Base-by-base conservation (phyloP, 1,140 invertebrate genomes). In the Eriocheir sinensis region DNA sequence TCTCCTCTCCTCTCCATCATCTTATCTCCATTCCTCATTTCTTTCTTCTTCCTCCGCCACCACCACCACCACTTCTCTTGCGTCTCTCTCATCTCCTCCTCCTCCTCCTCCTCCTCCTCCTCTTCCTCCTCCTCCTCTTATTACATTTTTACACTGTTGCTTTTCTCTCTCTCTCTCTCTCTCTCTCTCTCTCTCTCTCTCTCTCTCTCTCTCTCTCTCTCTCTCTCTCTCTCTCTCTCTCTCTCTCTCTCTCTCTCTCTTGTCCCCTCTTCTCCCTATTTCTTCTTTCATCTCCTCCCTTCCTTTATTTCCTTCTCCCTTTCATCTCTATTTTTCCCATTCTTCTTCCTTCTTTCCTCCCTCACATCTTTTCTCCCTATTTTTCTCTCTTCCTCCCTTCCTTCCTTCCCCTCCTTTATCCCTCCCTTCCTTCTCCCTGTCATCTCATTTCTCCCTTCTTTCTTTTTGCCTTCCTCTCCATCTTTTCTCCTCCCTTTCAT, bases 91-190 rank as follows among this genome's bases (percentile, higher is more conserved):
- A 2, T n/a, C n/a, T n/a, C 8, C 60, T n/a, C 8, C 44, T n/a
- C 60, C 8, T 8, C 8, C 4, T 72, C 27, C n/a, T n/a, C 6
- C 21, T 21, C 21, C n/a, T 8, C n/a, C 21, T n/a, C 21, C 3
- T n/a, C 6, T 8, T 21, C 21, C n/a, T n/a, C n/a, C 21, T 72
- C 21, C 8, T n/a, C 8, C 60, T 72, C 21, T 72, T n/a, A n/a
- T n/a, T n/a, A n/a, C n/a, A n/a, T n/a, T n/a, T n/a, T n/a, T n/a
- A n/a, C n/a, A n/a, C n/a, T n/a, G n/a, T n/a, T n/a, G n/a, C n/a
- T n/a, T n/a, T n/a, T 72, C 60, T 72, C 60, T 72, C 60, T 72
- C 60, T 72, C 60, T 53, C 48, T n/a, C n/a, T n/a, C n/a, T n/a
- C n/a, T n/a, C n/a, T n/a, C n/a, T n/a, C n/a, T n/a, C n/a, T n/a